These are phyloP conservation scores for Cephalopholis sonnerati DNA, from an alignment of 2,113 vertebrate genomes.

Conservation along the genomic window DNA sequence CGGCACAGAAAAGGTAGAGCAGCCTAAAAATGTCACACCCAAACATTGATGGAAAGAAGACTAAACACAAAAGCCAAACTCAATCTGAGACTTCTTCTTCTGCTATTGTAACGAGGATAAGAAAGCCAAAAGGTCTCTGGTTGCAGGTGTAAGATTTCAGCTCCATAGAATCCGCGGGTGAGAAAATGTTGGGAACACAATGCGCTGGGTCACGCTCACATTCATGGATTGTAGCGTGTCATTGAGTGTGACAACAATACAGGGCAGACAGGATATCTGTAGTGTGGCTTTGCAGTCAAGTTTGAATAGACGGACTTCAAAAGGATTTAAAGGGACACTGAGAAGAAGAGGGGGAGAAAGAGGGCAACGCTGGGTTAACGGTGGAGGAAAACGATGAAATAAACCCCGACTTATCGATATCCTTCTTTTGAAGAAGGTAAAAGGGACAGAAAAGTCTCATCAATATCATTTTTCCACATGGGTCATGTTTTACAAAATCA, in stretches of 20 bases:
- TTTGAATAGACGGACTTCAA: constrained; percentile 40
- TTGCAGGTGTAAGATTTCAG: constrained; percentile 71
- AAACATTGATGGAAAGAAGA: constrained; percentile 12
- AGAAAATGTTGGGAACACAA: constrained; percentile 63
- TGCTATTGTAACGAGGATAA: constrained; percentile 25
- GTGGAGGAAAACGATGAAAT: not conserved
- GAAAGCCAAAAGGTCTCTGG: constrained; percentile 52
- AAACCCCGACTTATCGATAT: not conserved
- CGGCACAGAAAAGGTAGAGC: constrained; percentile 12
- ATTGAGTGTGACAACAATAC: constrained; percentile 50
- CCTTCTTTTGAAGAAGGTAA: not conserved
- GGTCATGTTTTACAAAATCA: not conserved
- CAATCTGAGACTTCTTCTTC: constrained; percentile 14
- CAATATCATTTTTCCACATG: constrained; percentile 11
- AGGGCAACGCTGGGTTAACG: not conserved
- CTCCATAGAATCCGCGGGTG: constrained; percentile 45
- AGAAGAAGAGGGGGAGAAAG: not conserved
- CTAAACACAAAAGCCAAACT: constrained; percentile 44
- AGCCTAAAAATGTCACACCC: constrained; percentile 46
- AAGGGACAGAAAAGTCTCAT: no score
- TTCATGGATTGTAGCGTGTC: constrained; percentile 23
- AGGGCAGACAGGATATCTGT: constrained; percentile 14
- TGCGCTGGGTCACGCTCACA: constrained; percentile 38
- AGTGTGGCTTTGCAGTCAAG: constrained; percentile 20
- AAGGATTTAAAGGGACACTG: constrained; percentile 31